Evolutionary conservation across 2,797 vertebrate species (phyloP), one percentile per base, ranked within the genome.

Genomic region (Pterois miles): DNA sequence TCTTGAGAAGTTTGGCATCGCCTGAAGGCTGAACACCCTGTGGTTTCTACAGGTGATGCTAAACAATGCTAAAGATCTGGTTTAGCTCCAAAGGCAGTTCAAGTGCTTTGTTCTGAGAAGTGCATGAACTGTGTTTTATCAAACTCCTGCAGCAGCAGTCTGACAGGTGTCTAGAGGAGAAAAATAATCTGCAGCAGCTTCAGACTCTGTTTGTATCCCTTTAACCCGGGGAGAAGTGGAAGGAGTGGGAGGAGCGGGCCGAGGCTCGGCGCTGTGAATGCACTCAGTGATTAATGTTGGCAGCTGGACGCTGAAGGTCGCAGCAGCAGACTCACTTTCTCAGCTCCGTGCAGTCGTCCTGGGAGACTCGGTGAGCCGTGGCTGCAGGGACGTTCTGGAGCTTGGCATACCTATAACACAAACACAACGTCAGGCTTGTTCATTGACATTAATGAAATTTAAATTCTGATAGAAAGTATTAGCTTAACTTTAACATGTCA

Each of bases 271-370:
- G 64, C 38, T 22, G 58, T 52, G 68, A 60, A 27, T 34, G 62
- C 4, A 8, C 53, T 62, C 40, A 0, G 54, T 67, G 84, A 81
- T 75, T 57, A 43, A 72, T 57, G 74, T 43, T 59, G 59, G 74
- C 64, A 73, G 75, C 57, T 78, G 4, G 1, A 57, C 46, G 9
- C 27, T 23, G 56, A 66, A 76, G 71, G 57, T 34, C 12, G 14
- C 12, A 16, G 56, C 43, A 33, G n/a, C 59, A 16, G 33, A 87
- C 97, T 96, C 88, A 98, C 98, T 97, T 97, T 86, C 96, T 97
- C 73, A 97, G 92, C 90, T 97, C 96, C 0, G 92, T 95, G 78
- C 96, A 94, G 90, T 98, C 97, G 0, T 99, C 97, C 86, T 96
- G 94, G 0, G 92, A 80, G 0, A 94, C 89, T 66, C 96, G 92